Conservation (phyloP, 2,797 vertebrate genomes). For the Rhynchotus rufescens region DNA sequence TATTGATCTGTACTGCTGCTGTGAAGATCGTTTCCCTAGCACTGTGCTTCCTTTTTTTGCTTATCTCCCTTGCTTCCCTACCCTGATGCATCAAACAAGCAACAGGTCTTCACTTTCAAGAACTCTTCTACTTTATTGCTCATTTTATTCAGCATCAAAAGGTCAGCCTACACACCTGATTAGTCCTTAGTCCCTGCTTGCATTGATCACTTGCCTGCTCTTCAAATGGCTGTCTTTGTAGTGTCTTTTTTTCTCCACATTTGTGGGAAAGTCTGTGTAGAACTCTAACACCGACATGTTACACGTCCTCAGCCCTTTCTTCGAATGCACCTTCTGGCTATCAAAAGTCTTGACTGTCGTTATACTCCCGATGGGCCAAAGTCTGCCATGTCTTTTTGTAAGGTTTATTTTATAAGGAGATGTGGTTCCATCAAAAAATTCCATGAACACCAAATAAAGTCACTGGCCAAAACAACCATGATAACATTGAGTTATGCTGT, state of each 20-base stretch:
- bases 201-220: background rate
- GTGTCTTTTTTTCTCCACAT: background rate
- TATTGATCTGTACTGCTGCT: constrained; percentile 34
- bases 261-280: background rate
- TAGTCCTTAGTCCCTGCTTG: background rate
- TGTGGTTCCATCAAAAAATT: background rate
- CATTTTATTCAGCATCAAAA: constrained; percentile 10
- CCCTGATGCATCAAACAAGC: background rate
- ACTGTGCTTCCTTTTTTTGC: background rate
- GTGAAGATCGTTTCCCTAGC: background rate
- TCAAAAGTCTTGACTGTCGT: background rate
- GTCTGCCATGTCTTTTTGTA: background rate
- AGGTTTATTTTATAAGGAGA: background rate
- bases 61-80: constrained; percentile 20
- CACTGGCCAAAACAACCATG: background rate
- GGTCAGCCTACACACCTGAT: background rate
- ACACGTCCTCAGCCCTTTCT: background rate
- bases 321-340: background rate
- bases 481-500: background rate
- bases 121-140: constrained; percentile 33
- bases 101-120: constrained; percentile 25
- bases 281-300: background rate
- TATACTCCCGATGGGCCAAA: background rate
- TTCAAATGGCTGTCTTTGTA: background rate
- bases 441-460: background rate